These are phyloP conservation scores for Sebastolobus alascanus DNA, from an alignment of 2,797 vertebrate genomes.

Conservation along the genomic window DNA sequence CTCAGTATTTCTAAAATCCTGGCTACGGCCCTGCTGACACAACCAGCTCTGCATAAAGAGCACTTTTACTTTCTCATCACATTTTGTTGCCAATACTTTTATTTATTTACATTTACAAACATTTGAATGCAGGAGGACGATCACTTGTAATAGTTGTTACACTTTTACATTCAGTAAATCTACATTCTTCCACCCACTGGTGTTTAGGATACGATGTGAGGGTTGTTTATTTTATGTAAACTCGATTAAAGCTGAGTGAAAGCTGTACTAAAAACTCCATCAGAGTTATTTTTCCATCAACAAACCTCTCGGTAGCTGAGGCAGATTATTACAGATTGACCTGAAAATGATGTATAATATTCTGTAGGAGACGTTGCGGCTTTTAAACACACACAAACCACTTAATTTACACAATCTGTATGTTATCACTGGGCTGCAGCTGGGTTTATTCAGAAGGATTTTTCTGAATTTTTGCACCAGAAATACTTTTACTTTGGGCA, in stretches of 20 bases:
- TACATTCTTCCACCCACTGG: background rate
- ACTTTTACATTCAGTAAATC: background rate
- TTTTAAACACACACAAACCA: slow-evolving; percentile 27
- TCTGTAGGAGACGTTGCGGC: slow-evolving; percentile 13
- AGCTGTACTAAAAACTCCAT: slow-evolving; percentile 23
- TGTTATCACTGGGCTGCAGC: slow-evolving; percentile 29
- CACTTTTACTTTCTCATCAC: background rate
- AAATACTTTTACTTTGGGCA: background rate
- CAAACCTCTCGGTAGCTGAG: slow-evolving; percentile 38
- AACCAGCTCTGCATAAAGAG: background rate
- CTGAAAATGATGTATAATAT: slow-evolving; percentile 23
- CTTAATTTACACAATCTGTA: slow-evolving; percentile 34
- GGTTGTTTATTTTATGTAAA: slow-evolving; percentile 52
- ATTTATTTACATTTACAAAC: background rate
- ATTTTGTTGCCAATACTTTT: background rate
- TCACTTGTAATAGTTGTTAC: background rate
- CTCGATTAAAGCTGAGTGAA: slow-evolving; percentile 27
- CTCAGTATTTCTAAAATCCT: background rate
- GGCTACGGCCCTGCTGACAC: background rate
- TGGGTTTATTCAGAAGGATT: slow-evolving; percentile 1
- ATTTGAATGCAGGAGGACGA: background rate
- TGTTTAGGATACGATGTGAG: background rate
- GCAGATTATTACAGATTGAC: slow-evolving; percentile 34
- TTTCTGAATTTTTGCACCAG: slow-evolving; percentile 17
- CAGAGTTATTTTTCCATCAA: slow-evolving; percentile 58